phyloP scores from a whole-genome alignment of 2,888 invertebrate species.

The Willowsia nigromaculata region DNA sequence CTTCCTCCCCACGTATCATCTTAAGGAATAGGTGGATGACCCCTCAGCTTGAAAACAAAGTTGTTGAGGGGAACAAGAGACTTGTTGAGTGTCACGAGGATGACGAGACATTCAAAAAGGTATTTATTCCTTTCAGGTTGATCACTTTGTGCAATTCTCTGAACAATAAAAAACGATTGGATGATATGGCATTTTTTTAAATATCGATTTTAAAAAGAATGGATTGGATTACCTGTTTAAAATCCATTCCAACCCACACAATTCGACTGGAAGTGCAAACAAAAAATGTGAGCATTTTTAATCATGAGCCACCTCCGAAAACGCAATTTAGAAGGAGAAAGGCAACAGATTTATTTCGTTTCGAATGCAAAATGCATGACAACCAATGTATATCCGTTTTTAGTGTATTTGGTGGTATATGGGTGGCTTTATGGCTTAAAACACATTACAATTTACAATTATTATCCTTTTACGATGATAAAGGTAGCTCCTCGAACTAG shows the following conservation, averaged over 20 bases:
- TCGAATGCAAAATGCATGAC: too few species aligned
- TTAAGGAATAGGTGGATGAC: too few species aligned
- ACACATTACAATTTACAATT: background rate
- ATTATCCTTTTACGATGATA: background rate
- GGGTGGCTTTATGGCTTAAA: background rate
- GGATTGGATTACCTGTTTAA: background rate
- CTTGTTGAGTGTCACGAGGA: background rate
- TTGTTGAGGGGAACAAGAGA: too few species aligned
- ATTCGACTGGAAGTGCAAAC: too few species aligned
- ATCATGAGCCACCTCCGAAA: too few species aligned
- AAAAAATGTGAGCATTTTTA: too few species aligned
- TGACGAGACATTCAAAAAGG: too few species aligned
- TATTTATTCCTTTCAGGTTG: background rate
- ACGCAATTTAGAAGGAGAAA: constrained; percentile 18
- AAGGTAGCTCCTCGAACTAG: constrained; percentile 53
- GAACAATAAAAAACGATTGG: background rate
- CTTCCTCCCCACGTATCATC: too few species aligned
- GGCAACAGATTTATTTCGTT: background rate
- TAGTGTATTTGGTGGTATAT: background rate
- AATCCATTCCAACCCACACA: too few species aligned
- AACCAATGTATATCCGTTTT: too few species aligned
- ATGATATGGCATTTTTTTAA: background rate
- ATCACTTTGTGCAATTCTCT: background rate
- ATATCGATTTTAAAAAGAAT: background rate
- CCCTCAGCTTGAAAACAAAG: too few species aligned